Conservation (phyloP, 35 echinoderm and acorn worm species). For the Stichopus chloronotus region DNA sequence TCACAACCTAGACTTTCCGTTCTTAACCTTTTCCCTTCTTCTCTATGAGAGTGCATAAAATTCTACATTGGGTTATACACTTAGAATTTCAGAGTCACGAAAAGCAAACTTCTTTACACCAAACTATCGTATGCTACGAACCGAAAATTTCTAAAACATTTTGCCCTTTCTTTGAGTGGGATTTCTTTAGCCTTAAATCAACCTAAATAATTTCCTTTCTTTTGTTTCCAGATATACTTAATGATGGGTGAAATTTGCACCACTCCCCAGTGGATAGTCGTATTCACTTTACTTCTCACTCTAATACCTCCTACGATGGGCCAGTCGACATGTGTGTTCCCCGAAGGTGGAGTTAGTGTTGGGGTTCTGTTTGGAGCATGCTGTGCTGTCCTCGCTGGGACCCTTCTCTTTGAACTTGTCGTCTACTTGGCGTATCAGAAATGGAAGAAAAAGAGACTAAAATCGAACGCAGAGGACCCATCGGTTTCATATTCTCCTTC, state of each 20-base stretch:
- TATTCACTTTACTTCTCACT: neutral
- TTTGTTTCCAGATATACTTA: no score
- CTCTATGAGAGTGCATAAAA: no score
- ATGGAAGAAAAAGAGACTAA: constrained; percentile 44
- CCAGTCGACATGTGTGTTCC: constrained; percentile 26
- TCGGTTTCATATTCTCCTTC: constrained; percentile 10
- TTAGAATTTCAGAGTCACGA: no score
- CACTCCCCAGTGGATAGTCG: neutral
- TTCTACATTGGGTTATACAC: no score
- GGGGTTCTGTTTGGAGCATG: constrained; percentile 37
- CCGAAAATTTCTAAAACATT: no score
- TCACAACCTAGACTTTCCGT: no score
- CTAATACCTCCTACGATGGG: neutral
- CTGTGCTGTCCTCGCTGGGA: constrained; percentile 34
- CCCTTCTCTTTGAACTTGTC: constrained; percentile 39
- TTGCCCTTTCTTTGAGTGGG: no score
- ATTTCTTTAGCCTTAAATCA: no score
- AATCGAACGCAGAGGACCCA: neutral
- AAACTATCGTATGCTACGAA: no score
- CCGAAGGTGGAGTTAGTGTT: constrained; percentile 40
- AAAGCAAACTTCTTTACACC: no score
- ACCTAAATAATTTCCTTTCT: no score
- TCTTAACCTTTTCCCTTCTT: no score
- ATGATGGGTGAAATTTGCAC: neutral
- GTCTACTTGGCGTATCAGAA: constrained; percentile 54